Percentiles rank a stretch among this genome's conserved stretches.
These are phyloP conservation scores for Camarhynchus parvulus DNA, from an alignment of 2,113 vertebrate species.

Conservation along the genomic window DNA sequence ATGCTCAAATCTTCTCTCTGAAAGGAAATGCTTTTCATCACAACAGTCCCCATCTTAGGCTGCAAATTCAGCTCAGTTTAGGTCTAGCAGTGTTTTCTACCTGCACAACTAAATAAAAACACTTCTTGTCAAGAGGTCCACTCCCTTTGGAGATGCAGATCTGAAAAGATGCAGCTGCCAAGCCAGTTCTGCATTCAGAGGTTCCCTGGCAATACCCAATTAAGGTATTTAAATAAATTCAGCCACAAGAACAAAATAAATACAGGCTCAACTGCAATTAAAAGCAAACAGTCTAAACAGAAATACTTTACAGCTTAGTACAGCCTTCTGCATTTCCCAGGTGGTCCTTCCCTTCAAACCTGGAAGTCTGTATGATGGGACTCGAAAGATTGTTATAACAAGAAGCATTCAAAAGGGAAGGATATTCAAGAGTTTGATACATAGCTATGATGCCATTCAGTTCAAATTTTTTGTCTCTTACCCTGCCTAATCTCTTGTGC, in stretches of 20 bases:
- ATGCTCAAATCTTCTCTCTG: neutral
- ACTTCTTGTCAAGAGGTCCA: neutral
- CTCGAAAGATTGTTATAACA: accelerated
- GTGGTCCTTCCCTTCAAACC: neutral
- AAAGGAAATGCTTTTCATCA: neutral
- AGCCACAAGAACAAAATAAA: neutral
- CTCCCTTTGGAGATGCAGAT: neutral
- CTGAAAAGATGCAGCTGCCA: neutral
- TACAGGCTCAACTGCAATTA: neutral
- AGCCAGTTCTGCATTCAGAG: neutral
- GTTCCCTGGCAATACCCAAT: neutral
- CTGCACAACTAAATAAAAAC: neutral
- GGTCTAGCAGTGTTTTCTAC: neutral
- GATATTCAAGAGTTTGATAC: neutral
- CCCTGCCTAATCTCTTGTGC: neutral
- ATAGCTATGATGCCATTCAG: neutral
- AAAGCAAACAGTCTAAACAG: neutral
- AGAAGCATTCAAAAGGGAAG: neutral
- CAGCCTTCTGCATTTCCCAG: neutral
- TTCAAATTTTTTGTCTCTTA: neutral
- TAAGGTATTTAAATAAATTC: neutral
- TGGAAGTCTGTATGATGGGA: neutral
- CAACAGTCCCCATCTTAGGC: neutral
- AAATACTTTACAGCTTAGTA: neutral
- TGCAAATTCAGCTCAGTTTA: neutral